Evolutionary conservation across 2,797 vertebrate species (phyloP), one percentile per base, ranked within the genome.

Genomic region (Leptoclinus maculatus): DNA sequence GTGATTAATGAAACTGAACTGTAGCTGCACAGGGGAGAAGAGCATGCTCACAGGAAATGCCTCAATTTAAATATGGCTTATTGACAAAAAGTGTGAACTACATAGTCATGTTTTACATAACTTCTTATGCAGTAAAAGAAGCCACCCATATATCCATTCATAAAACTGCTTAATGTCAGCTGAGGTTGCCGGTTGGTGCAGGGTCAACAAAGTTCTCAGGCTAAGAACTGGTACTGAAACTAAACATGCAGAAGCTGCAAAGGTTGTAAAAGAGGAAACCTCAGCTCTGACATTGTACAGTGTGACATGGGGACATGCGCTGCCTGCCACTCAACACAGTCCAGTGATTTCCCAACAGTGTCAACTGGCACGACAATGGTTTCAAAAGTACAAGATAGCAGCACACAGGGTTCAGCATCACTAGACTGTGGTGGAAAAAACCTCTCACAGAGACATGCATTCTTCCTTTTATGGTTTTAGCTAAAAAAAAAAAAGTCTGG

Each of bases 391-490:
- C 29, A n/a, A 32, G 12, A 54, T 67, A 66, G 60, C 29, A 45
- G 57, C 49, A 59, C 53, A 56, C 36, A n/a, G 4, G n/a, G 12
- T 49, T 66, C 60, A 51, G 62, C 27, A 16, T 11, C 51, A 51
- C 12, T 47, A 29, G 57, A 63, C 69, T 74, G 51, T 23, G 62
- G 62, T 70, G 71, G 73, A 67, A 83, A 77, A 82, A 34, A 11
- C 3, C 12, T 2, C 43, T 9, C 27, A 66, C 64, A 74, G 65
- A 56, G 74, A 68, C 17, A 36, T 0, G 1, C 73, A 80, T 85
- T 82, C 60, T 62, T 71, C 41, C 36, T 32, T n/a, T 78, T 66
- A 58, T 87, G 66, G 59, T 74, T 62, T 54, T 19, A 19, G 39
- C 23, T 16, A 14, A 9, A 53, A 53, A 32, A 32, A 32, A 71